Evolutionary conservation across 2,113 vertebrate species (phyloP), one percentile per base, ranked within the genome.

Genomic region (Ifrita kowaldi): DNA sequence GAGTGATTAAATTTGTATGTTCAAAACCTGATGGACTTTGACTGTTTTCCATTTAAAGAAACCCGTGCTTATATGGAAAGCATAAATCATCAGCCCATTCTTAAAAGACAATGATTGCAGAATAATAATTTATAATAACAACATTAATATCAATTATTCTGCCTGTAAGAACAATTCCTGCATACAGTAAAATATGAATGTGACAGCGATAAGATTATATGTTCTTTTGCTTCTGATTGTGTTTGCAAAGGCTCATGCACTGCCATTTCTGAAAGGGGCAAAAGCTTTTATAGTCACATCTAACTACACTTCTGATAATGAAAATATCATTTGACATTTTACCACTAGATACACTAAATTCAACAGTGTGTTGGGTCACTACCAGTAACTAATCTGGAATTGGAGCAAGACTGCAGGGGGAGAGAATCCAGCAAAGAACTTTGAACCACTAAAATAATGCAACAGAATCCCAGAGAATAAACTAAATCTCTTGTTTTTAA

Each of bases 121-220:
- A 95, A 96, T 78, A 91, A 95, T 84, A 84, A 93, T 89, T 96
- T 92, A 86, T 90, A 94, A 90, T 74, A 89, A 81, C 79, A 94
- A 93, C 52, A 87, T 94, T 94, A 90, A 71, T 90, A 96, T 84
- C 28, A 92, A 75, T 95, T 96, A 92, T 82, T 94, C 56, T 90
- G 44, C 53, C 64, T 82, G 32, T 64, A 82, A 90, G 52, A 93
- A 75, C 64, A 64, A 52, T 84, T 75, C 73, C 57, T 5, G 7
- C 37, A 55, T 14, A 71, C 37, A 74, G 50, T 89, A 87, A 91
- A 81, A 77, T 46, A 50, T n/a, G 13, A 90, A 86, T 53, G 60
- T 68, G 69, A 90, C 84, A 89, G 84, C 10, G 11, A 37, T 32
- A 53, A 80, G 67, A 80, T 83, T 70, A 19, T 79, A 62, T 18